Evolutionary conservation across 1,140 invertebrate species (phyloP).

Genomic region (Magallana angulata): DNA sequence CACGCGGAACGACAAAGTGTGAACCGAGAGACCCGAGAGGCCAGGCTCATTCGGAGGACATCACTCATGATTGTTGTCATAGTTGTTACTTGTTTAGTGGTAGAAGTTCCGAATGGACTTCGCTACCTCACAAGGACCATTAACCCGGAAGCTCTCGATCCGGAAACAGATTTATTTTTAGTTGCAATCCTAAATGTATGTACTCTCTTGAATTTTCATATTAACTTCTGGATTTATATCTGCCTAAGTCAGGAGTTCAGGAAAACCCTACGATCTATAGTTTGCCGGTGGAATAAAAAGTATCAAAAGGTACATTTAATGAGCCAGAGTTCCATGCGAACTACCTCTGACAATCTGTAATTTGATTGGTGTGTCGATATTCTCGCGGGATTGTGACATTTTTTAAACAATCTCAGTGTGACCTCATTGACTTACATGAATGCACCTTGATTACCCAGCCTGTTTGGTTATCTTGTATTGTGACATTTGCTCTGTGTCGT

Average conservation of each 20-base stretch:
- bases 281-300: slow-evolving; percentile 13
- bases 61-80: slow-evolving; percentile 54
- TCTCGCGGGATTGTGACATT: not conserved
- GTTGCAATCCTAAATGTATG: not conserved
- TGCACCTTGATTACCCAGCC: not conserved
- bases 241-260: slow-evolving; percentile 33
- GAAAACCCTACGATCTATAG: not conserved
- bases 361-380: not conserved
- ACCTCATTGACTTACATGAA: not conserved
- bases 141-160: slow-evolving; percentile 1
- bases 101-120: slow-evolving; percentile 52
- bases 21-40: slow-evolving; percentile 44
- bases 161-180: not conserved
- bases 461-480: not conserved
- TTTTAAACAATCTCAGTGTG: not conserved
- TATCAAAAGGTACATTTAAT: slow-evolving; percentile 31
- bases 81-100: slow-evolving; percentile 49
- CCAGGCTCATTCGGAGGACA: slow-evolving; percentile 52
- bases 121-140: not conserved
- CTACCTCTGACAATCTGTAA: not conserved
- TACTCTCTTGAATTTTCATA: slow-evolving; percentile 22
- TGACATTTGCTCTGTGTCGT: not conserved
- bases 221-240: slow-evolving; percentile 44
- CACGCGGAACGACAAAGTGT: slow-evolving; percentile 42
- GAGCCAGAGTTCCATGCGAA: slow-evolving; percentile 7